phyloP scores from a whole-genome alignment of 2,797 vertebrate species.

The Urocyon cinereoargenteus region DNA sequence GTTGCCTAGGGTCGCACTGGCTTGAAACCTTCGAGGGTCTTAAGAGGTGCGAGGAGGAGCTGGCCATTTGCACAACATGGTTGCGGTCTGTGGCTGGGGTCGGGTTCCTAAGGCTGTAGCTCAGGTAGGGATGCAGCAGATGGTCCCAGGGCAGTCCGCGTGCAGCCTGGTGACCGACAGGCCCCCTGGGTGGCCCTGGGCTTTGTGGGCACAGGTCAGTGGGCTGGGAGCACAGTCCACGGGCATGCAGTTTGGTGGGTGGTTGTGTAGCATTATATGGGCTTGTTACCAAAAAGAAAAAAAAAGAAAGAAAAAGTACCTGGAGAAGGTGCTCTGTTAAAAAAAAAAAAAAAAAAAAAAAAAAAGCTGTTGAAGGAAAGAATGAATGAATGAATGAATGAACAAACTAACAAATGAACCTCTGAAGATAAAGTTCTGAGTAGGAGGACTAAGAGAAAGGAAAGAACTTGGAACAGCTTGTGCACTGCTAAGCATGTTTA shows the following conservation, averaged over 20 bases:
- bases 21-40: not conserved
- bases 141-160: accelerated
- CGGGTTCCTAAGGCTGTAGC: not conserved
- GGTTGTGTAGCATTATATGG: accelerated
- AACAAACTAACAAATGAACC: not conserved
- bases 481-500: conserved; percentile 51
- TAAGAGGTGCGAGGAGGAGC: not conserved
- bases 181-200: not conserved
- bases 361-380: not conserved
- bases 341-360: not conserved
- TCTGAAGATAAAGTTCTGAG: conserved; percentile 21
- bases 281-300: not conserved
- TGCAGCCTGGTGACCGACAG: not conserved
- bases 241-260: too few relatives aligned
- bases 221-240: not conserved
- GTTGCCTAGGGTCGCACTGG: not conserved
- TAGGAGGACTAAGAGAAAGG: not conserved
- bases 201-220: accelerated
- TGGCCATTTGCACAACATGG: not conserved
- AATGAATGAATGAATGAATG: not conserved
- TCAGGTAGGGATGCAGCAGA: not conserved
- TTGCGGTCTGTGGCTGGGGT: too few relatives aligned
- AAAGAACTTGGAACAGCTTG: conserved; percentile 28
- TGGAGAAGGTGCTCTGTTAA: not conserved
- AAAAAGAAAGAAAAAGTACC: not conserved